phyloP scores from a whole-genome alignment of 2,113 vertebrate species.

The Lethenteron reissneri region DNA sequence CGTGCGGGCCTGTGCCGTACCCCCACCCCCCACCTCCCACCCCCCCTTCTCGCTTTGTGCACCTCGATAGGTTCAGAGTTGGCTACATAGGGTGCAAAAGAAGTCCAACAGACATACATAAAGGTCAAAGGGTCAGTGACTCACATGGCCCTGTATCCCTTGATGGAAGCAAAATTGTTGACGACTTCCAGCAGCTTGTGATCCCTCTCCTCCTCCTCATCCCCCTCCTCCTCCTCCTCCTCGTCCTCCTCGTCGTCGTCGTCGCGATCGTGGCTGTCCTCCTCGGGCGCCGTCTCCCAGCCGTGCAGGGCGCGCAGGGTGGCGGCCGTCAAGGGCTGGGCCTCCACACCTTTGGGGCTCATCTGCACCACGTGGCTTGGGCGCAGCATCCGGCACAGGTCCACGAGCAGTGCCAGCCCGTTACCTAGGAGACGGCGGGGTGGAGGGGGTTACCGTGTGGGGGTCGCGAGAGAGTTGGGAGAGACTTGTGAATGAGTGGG shows the following conservation, averaged over 20 bases:
- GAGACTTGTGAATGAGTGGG: not conserved
- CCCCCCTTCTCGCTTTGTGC: no score
- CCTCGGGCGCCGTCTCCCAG: slow-evolving; percentile 43
- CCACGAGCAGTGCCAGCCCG: slow-evolving; percentile 53
- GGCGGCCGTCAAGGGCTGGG: slow-evolving; percentile 29
- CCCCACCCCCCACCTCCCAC: no score
- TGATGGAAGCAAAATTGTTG: no score
- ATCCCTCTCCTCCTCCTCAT: slow-evolving; percentile 16
- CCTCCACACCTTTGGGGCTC: slow-evolving; percentile 14
- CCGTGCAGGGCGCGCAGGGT: slow-evolving; percentile 28
- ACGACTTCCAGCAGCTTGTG: no score
- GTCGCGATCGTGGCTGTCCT: slow-evolving; percentile 16
- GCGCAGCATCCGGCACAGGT: slow-evolving; percentile 47
- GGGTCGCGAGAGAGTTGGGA: not conserved
- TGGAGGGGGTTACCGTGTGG: no score
- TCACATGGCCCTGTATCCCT: no score
- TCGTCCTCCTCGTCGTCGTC: slow-evolving; percentile 16
- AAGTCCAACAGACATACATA: no score
- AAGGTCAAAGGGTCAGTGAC: no score
- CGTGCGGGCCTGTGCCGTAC: no score
- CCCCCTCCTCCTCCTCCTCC: slow-evolving; percentile 9
- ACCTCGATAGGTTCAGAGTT: no score
- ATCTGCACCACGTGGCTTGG: slow-evolving; percentile 62
- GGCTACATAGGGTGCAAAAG: no score
- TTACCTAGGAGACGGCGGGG: slow-evolving; percentile 25